Evolutionary conservation across 2,113 vertebrate species (phyloP).

Genomic region (Trochalopteron elliotii): DNA sequence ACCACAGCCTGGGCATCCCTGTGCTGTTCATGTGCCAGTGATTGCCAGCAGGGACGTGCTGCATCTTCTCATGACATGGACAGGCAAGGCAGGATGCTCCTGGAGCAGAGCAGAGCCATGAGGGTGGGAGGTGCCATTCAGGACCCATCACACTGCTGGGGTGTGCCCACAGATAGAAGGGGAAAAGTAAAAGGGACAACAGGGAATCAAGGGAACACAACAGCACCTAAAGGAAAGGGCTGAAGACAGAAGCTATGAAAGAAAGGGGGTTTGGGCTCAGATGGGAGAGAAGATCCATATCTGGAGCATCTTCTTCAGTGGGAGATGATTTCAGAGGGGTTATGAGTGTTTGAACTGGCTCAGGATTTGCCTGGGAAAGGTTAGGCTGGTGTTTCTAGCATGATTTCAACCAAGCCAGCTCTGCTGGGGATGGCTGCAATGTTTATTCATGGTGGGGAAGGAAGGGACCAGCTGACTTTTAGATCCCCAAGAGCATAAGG

Average conservation of each 20-base stretch:
- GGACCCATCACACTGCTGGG: neutral
- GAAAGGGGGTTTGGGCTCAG: neutral
- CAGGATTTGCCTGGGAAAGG: neutral
- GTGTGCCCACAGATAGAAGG: neutral
- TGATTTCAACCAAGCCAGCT: neutral
- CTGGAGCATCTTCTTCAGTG: neutral
- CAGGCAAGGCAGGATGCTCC: neutral
- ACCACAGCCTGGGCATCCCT: neutral
- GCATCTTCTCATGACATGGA: neutral
- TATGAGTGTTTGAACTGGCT: neutral
- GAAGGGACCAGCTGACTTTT: neutral
- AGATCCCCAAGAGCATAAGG: fast-evolving
- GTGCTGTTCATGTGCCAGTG: neutral
- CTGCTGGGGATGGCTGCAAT: neutral
- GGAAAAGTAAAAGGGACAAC: neutral
- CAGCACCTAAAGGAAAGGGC: neutral
- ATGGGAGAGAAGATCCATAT: neutral
- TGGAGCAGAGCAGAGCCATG: neutral
- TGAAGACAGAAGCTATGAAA: neutral
- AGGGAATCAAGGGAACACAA: neutral
- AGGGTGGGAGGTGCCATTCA: neutral
- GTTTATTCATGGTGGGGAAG: neutral
- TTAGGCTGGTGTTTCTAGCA: neutral
- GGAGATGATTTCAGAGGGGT: neutral
- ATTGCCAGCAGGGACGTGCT: neutral